These are phyloP conservation scores for Malurus cyaneus DNA, from an alignment of 2,113 vertebrate genomes.

Conservation along the genomic window DNA sequence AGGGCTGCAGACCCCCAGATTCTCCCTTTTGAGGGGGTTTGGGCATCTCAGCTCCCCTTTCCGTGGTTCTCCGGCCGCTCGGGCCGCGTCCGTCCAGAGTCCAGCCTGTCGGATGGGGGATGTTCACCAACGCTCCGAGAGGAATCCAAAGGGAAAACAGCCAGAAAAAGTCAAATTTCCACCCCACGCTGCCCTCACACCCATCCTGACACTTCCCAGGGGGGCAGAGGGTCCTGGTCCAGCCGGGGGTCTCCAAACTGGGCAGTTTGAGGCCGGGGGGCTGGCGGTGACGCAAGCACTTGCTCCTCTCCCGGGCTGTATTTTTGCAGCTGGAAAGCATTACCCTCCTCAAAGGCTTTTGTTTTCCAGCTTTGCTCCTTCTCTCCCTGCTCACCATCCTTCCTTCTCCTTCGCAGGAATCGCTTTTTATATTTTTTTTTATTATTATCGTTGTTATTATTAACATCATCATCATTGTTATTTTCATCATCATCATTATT, in stretches of 20 bases:
- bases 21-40: fast-evolving
- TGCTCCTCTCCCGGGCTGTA: slow-evolving; percentile 42
- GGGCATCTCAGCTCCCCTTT: fast-evolving
- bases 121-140: fast-evolving
- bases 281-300: slow-evolving; percentile 17
- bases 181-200: fast-evolving
- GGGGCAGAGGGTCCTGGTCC: background rate
- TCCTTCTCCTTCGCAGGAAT: background rate
- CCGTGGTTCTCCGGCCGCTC: background rate
- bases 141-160: background rate
- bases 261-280: background rate
- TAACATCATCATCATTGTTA: background rate
- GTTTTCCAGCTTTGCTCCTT: slow-evolving; percentile 58
- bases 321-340: slow-evolving; percentile 73
- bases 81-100: background rate
- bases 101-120: background rate
- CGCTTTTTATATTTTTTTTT: background rate
- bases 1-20: background rate
- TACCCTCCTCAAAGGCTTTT: slow-evolving; percentile 65
- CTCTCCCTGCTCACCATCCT: background rate
- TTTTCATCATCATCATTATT: background rate
- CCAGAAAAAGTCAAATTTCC: background rate
- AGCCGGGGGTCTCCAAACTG: background rate
- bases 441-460: background rate
- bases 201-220: fast-evolving